These are phyloP conservation scores for Drosophila murphyi DNA, from an alignment of 1,140 invertebrate species.

Conservation along the genomic window DNA sequence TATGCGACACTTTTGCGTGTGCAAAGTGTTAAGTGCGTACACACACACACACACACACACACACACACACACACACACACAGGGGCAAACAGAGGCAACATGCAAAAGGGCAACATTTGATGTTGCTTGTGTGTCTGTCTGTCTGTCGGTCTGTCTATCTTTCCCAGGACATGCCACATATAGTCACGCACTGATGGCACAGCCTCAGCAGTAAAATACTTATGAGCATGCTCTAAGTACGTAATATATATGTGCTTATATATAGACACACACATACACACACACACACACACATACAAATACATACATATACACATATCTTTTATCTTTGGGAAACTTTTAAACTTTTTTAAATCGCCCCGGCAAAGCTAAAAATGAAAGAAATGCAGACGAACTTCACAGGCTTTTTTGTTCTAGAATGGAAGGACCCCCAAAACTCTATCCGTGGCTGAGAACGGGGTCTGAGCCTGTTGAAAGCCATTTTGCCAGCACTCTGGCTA, in stretches of 20 bases:
- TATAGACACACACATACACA: constrained; percentile 13
- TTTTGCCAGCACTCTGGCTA: constrained; percentile 63
- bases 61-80: constrained; percentile 14
- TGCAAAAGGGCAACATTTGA: constrained; percentile 69
- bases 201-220: constrained; percentile 57
- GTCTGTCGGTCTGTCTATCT: background rate
- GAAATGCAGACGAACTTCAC: constrained; percentile 71
- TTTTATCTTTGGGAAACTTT: constrained; percentile 79
- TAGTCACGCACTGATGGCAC: constrained; percentile 55
- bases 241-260: constrained; percentile 37
- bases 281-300: constrained; percentile 17
- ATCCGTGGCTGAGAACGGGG: background rate
- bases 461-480: constrained; percentile 63
- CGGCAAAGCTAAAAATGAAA: constrained; percentile 67
- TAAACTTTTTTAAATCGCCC: constrained; percentile 75
- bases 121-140: constrained; percentile 29
- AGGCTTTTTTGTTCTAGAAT: constrained; percentile 62
- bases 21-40: constrained; percentile 63
- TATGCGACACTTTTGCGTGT: constrained; percentile 78
- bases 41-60: constrained; percentile 19
- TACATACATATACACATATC: constrained; percentile 57
- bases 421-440: constrained; percentile 6
- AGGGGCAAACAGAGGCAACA: background rate
- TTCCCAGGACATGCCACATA: constrained; percentile 27
- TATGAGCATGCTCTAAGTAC: constrained; percentile 51